Evolutionary conservation across 1,140 invertebrate species (phyloP).

Genomic region (Plectrocnemia conspersa): DNA sequence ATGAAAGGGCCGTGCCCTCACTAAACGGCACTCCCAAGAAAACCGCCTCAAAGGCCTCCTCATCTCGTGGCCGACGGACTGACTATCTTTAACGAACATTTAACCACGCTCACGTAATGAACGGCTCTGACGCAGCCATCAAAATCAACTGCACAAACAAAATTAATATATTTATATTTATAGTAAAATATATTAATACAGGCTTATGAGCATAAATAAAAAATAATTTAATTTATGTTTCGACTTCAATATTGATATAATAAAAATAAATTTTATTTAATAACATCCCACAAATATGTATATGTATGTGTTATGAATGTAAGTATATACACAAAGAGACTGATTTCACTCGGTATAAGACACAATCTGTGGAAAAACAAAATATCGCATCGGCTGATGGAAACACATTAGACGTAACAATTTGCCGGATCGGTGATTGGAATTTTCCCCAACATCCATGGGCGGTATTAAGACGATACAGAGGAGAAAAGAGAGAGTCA

Average conservation of each 20-base stretch:
- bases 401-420: slow-evolving; percentile 34
- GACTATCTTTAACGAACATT: too few relatives aligned
- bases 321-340: too few relatives aligned
- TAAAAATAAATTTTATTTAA: too few relatives aligned
- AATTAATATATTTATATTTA: too few relatives aligned
- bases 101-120: neutral
- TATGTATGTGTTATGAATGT: too few relatives aligned
- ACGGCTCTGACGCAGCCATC: neutral
- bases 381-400: slow-evolving; percentile 9
- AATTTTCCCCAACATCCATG: slow-evolving; percentile 29
- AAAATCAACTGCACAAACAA: neutral
- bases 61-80: neutral
- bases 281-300: too few relatives aligned
- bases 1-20: neutral
- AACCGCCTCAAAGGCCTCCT: neutral
- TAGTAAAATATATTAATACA: too few relatives aligned
- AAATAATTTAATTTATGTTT: too few relatives aligned
- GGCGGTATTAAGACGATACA: neutral
- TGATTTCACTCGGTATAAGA: too few relatives aligned
- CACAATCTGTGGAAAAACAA: too few relatives aligned
- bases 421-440: slow-evolving; percentile 35
- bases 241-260: too few relatives aligned
- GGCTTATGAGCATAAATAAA: too few relatives aligned
- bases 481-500: slow-evolving; percentile 1
- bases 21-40: neutral